Conservation (phyloP, 2,797 vertebrate species). For the Okamejei kenojei region DNA sequence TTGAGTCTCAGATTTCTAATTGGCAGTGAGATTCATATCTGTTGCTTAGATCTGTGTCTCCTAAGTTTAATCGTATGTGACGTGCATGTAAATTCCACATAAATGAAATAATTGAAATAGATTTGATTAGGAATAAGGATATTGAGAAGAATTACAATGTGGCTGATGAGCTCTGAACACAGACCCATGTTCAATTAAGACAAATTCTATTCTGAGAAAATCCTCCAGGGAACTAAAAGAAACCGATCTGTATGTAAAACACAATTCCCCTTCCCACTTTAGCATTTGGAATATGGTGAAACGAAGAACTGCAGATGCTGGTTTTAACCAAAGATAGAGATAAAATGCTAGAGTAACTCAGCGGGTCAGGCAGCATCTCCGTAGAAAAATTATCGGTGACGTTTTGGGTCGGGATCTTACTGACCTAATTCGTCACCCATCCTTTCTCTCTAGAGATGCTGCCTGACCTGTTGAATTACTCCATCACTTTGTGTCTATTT, state of each 20-base stretch:
- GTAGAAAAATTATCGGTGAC: neutral
- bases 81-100: neutral
- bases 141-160: neutral
- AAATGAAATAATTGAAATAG: slow-evolving; percentile 12
- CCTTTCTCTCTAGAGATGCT: too few relatives aligned
- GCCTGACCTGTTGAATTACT: too few relatives aligned
- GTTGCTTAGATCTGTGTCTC: neutral
- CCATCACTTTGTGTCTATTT: too few relatives aligned
- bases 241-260: neutral
- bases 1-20: slow-evolving; percentile 27
- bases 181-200: neutral
- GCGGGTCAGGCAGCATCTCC: neutral
- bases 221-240: neutral
- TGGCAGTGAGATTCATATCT: neutral
- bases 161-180: neutral
- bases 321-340: too few relatives aligned
- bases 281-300: neutral
- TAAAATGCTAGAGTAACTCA: too few relatives aligned
- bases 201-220: neutral
- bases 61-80: neutral
- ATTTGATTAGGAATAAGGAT: slow-evolving; percentile 5
- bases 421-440: too few relatives aligned
- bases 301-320: too few relatives aligned
- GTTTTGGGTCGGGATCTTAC: too few relatives aligned
- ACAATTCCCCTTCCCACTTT: neutral